Conservation (phyloP, 2,888 invertebrate genomes). For the Himalopsyche kuldschensis region DNA sequence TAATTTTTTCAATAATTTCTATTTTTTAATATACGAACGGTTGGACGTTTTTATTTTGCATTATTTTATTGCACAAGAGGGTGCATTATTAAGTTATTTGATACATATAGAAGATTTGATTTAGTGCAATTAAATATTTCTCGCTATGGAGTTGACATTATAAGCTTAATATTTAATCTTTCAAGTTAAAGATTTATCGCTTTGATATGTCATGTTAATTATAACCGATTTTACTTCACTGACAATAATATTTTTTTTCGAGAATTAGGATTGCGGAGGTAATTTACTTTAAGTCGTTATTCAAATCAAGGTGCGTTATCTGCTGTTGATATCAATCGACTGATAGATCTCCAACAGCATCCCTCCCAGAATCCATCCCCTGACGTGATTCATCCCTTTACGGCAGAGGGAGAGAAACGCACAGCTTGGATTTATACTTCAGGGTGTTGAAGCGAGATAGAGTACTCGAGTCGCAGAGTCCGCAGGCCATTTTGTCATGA, state of each 20-base stretch:
- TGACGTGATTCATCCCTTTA: constrained; percentile 48
- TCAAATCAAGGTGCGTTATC: constrained; percentile 20
- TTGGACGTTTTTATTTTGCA: too few relatives aligned
- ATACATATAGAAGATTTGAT: too few relatives aligned
- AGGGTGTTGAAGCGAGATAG: constrained; percentile 43
- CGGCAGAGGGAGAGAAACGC: constrained; percentile 44
- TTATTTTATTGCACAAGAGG: too few relatives aligned
- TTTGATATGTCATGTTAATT: too few relatives aligned
- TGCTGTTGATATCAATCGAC: constrained; percentile 59
- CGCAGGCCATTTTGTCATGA: constrained; percentile 66
- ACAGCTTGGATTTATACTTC: constrained; percentile 12
- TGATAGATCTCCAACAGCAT: constrained; percentile 48
- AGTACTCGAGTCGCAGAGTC: constrained; percentile 50
- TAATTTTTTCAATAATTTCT: too few relatives aligned
- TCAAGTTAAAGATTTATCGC: too few relatives aligned
- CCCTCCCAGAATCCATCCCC: constrained; percentile 61
- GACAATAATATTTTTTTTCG: background rate
- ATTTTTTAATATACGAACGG: too few relatives aligned
- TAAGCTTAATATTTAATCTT: too few relatives aligned
- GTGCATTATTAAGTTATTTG: too few relatives aligned
- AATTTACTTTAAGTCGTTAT: background rate
- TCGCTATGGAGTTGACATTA: too few relatives aligned
- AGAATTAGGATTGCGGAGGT: background rate
- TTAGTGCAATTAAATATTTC: too few relatives aligned
- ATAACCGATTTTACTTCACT: background rate